Evolutionary conservation across 2,113 vertebrate genomes (phyloP).

Genomic region (Hippoglossus stenolepis): DNA sequence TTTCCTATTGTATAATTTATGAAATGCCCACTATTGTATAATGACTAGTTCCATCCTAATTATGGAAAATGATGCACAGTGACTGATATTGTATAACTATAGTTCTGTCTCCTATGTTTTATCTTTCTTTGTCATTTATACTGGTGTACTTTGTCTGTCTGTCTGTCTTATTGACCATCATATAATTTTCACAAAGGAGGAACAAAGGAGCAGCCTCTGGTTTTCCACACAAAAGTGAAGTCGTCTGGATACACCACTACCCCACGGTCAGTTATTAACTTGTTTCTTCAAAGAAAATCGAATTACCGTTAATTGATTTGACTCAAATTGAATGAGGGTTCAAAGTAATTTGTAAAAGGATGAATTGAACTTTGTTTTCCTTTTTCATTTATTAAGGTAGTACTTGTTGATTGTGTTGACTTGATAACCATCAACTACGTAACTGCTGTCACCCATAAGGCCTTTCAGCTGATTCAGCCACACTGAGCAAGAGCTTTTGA

Average conservation of each 20-base stretch:
- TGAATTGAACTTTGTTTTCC: too few relatives aligned
- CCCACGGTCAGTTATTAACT: constrained; percentile 80
- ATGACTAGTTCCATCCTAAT: constrained; percentile 16
- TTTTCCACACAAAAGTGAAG: constrained; percentile 88
- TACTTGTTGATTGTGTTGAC: too few relatives aligned
- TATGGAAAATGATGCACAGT: constrained; percentile 12
- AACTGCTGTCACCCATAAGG: too few relatives aligned
- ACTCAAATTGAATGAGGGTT: not conserved
- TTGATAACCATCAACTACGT: too few relatives aligned
- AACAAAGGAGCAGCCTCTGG: constrained; percentile 84
- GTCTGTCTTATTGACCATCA: constrained; percentile 10
- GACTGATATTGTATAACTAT: not conserved
- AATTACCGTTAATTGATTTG: constrained; percentile 1
- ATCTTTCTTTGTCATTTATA: not conserved
- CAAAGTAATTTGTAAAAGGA: not conserved
- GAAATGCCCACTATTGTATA: constrained; percentile 1
- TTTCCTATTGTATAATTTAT: constrained; percentile 17
- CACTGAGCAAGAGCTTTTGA: not conserved
- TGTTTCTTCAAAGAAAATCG: not conserved
- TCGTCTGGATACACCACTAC: constrained; percentile 88
- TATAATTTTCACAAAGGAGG: constrained; percentile 46
- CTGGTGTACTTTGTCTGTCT: not conserved
- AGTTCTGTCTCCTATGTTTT: not conserved
- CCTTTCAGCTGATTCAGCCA: too few relatives aligned
- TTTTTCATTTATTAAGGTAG: too few relatives aligned